phyloP scores from a whole-genome alignment of 2,888 invertebrate genomes.

The Diaphora mendica region DNA sequence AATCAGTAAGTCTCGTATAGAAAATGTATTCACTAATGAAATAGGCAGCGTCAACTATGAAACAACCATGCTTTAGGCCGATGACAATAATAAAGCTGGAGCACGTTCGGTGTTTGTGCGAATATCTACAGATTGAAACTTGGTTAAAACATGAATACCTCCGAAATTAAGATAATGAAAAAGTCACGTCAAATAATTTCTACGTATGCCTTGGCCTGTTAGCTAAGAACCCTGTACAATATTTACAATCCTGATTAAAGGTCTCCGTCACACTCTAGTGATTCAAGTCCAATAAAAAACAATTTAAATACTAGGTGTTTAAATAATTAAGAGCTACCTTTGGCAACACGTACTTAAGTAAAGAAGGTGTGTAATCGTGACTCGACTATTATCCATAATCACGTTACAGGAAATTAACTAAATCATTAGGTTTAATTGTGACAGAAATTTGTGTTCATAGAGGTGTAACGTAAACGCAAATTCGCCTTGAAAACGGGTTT shows the following conservation, averaged over 20 bases:
- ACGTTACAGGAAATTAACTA: slow-evolving; percentile 69
- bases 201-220: not conserved
- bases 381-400: slow-evolving; percentile 47
- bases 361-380: slow-evolving; percentile 43
- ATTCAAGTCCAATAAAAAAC: not conserved
- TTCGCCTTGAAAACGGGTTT: slow-evolving; percentile 78
- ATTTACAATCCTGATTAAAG: not conserved
- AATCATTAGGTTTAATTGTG: slow-evolving; percentile 72
- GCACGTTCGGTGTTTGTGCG: not conserved
- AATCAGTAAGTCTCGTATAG: not conserved
- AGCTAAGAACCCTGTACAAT: not conserved
- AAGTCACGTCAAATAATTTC: not conserved
- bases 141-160: not conserved
- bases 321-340: slow-evolving; percentile 15
- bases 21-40: not conserved
- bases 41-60: not conserved
- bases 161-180: not conserved
- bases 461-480: slow-evolving; percentile 67
- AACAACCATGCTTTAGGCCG: not conserved
- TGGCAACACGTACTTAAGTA: slow-evolving; percentile 26
- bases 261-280: not conserved
- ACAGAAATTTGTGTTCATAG: slow-evolving; percentile 68
- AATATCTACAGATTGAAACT: not conserved
- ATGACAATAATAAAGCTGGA: not conserved
- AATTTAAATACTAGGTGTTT: not conserved